These are phyloP conservation scores for Neoarius graeffei DNA, from an alignment of 2,113 vertebrate genomes.

Conservation along the genomic window DNA sequence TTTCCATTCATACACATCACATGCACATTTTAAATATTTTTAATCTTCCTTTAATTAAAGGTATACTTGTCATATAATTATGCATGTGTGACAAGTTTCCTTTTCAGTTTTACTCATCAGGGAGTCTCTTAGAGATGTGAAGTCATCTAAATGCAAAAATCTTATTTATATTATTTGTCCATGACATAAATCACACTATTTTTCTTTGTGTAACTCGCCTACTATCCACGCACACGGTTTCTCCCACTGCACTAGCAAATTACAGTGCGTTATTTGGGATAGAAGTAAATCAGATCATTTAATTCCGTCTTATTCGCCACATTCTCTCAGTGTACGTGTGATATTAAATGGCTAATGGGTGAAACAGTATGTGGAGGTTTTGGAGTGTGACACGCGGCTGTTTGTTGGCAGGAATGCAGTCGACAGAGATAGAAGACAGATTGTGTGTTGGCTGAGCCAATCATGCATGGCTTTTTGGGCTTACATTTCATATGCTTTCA, in stretches of 20 bases:
- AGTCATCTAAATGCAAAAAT: neutral
- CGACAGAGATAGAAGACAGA: conserved; percentile 52
- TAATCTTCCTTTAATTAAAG: neutral
- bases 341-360: conserved; percentile 38
- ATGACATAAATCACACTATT: neutral
- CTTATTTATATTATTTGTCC: neutral
- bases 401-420: conserved; percentile 36
- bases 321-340: neutral
- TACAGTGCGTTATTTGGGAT: neutral
- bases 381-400: conserved; percentile 14
- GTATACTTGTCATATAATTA: neutral
- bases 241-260: neutral
- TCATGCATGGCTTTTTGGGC: conserved; percentile 44
- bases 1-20: no score
- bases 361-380: conserved; percentile 4
- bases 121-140: neutral
- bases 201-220: neutral
- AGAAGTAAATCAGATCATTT: neutral
- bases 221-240: neutral
- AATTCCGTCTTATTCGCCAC: neutral
- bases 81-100: neutral
- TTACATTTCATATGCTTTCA: conserved; percentile 54
- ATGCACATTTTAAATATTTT: no score
- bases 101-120: neutral
- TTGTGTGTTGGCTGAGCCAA: conserved; percentile 50